These are phyloP conservation scores for Andrena hattorfiana DNA, from an alignment of 2,888 invertebrate species.

Conservation along the genomic window DNA sequence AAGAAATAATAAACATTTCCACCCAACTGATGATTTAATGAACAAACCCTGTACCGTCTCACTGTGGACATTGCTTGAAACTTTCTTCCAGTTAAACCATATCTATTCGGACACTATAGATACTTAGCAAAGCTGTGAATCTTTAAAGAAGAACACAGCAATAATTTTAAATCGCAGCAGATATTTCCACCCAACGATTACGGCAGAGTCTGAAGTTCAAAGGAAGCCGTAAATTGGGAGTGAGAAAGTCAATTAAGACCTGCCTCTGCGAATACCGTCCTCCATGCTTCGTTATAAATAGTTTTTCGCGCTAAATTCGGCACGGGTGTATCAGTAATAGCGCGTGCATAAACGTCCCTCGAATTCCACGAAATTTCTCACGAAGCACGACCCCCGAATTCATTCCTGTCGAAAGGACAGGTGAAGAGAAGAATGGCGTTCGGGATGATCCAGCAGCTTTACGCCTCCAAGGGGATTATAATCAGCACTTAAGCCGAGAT, in stretches of 20 bases:
- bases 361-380: conserved; percentile 20
- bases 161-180: conserved; percentile 40
- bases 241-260: conserved; percentile 55
- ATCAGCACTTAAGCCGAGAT: conserved; percentile 78
- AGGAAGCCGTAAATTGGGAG: conserved; percentile 21
- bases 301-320: conserved; percentile 45
- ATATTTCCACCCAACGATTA: conserved; percentile 40
- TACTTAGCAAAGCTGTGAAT: not conserved
- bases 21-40: no score
- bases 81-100: no score
- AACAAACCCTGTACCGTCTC: no score
- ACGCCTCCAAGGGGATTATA: conserved; percentile 75
- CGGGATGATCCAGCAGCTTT: conserved; percentile 77
- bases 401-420: conserved; percentile 15
- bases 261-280: not conserved
- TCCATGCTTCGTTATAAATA: conserved; percentile 48
- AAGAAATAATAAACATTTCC: no score
- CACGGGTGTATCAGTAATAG: conserved; percentile 13
- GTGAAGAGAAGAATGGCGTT: conserved; percentile 74
- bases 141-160: conserved; percentile 14
- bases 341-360: conserved; percentile 6
- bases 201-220: conserved; percentile 26
- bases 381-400: conserved; percentile 26
- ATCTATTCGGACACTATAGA: no score
- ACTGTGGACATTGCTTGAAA: no score